Evolutionary conservation across 1,140 invertebrate genomes (phyloP).

Genomic region (Drosophila albomicans): DNA sequence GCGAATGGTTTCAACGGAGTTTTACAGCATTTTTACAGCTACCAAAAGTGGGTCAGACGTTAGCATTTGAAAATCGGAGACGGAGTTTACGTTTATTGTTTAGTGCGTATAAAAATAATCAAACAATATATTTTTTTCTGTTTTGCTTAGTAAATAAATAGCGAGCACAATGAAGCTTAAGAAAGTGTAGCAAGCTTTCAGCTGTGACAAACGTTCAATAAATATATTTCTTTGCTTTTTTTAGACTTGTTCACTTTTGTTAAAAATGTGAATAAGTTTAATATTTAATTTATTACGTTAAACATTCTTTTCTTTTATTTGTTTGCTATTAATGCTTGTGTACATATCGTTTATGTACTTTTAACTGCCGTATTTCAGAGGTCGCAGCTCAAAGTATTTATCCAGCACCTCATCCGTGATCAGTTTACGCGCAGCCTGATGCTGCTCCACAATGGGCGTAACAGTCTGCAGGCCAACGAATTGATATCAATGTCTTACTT

Average conservation of each 20-base stretch:
- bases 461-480: constrained; percentile 73
- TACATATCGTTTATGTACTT: constrained; percentile 39
- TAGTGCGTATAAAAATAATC: constrained; percentile 69
- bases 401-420: constrained; percentile 95
- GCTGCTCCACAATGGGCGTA: constrained; percentile 90
- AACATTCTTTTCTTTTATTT: background rate
- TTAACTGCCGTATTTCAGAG: constrained; percentile 87
- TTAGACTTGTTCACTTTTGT: too few relatives aligned
- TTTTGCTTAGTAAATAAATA: constrained; percentile 70
- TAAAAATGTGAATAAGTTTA: too few relatives aligned
- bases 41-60: constrained; percentile 64
- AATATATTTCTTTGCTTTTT: constrained; percentile 33
- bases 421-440: constrained; percentile 92
- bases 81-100: constrained; percentile 57
- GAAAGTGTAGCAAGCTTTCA: constrained; percentile 56
- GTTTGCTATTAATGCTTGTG: constrained; percentile 29
- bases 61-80: constrained; percentile 51
- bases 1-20: constrained; percentile 5
- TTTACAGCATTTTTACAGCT: constrained; percentile 55
- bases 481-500: background rate
- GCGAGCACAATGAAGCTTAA: constrained; percentile 54
- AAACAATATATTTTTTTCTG: constrained; percentile 45
- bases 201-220: constrained; percentile 49
- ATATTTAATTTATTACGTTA: too few relatives aligned
- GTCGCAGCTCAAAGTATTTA: constrained; percentile 93